These are phyloP conservation scores for Barnardius zonarius DNA, from an alignment of 2,113 vertebrate species.

Conservation along the genomic window DNA sequence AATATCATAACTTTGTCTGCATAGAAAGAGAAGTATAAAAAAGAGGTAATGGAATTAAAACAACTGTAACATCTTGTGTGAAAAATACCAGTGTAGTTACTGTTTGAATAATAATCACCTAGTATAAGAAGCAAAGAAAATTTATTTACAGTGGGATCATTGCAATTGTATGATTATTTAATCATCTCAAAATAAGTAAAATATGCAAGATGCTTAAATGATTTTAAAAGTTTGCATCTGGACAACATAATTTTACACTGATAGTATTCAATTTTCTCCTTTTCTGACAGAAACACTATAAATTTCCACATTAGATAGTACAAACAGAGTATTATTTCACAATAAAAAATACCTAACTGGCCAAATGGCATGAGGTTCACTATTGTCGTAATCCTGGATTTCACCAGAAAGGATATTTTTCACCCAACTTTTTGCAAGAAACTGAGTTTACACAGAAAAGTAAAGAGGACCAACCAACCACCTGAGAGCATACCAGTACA, in stretches of 20 bases:
- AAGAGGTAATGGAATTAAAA: background rate
- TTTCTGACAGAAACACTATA: background rate
- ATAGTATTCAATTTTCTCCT: background rate
- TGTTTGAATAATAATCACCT: background rate
- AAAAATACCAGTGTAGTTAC: background rate
- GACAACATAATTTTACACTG: background rate
- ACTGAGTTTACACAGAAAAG: background rate
- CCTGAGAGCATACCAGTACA: background rate
- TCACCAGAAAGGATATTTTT: background rate
- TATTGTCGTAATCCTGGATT: background rate
- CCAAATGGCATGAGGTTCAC: background rate
- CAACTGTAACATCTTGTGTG: background rate
- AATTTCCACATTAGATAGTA: background rate
- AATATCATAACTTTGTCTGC: constrained; percentile 82
- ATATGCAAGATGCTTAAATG: background rate
- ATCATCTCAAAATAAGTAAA: background rate
- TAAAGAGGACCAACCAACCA: background rate
- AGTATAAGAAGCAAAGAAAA: background rate
- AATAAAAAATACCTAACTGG: background rate
- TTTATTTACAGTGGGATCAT: background rate
- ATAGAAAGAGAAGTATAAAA: constrained; percentile 2
- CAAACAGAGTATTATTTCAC: background rate
- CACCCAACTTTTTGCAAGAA: background rate
- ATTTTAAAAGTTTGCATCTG: background rate
- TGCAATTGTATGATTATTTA: background rate